Conservation (phyloP, 2,113 vertebrate genomes). For the Corynorhinus townsendii region DNA sequence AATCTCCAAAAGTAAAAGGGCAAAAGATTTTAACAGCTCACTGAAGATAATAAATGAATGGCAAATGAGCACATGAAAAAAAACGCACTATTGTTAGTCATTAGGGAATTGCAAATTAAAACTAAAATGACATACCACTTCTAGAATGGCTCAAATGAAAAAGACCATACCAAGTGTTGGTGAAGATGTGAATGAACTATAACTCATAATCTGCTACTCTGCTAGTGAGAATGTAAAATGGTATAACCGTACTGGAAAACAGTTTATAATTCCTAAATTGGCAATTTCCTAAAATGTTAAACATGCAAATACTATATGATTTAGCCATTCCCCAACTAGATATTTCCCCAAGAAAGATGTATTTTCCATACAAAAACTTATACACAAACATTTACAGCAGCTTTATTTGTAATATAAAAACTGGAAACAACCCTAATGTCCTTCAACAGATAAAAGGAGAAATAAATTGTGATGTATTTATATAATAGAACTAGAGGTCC, state of each 20-base stretch:
- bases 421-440: background rate
- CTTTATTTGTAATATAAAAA: background rate
- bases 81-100: background rate
- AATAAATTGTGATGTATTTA: background rate
- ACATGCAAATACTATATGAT: background rate
- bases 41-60: background rate
- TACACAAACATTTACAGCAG: background rate
- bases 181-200: background rate
- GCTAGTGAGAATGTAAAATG: background rate
- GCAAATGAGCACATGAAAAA: background rate
- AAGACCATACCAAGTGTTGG: background rate
- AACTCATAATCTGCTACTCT: background rate
- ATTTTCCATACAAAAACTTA: background rate
- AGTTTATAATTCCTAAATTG: background rate
- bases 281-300: background rate
- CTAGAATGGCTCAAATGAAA: background rate
- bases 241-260: background rate
- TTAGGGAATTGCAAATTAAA: background rate
- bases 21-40: background rate
- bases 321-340: background rate
- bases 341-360: background rate
- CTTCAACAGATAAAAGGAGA: background rate
- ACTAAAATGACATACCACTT: background rate
- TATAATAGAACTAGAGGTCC: too few relatives aligned
- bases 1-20: background rate